Evolutionary conservation across 2,888 invertebrate genomes (phyloP), one percentile per base, ranked within the genome.

Genomic region (Polymixis lichenea): DNA sequence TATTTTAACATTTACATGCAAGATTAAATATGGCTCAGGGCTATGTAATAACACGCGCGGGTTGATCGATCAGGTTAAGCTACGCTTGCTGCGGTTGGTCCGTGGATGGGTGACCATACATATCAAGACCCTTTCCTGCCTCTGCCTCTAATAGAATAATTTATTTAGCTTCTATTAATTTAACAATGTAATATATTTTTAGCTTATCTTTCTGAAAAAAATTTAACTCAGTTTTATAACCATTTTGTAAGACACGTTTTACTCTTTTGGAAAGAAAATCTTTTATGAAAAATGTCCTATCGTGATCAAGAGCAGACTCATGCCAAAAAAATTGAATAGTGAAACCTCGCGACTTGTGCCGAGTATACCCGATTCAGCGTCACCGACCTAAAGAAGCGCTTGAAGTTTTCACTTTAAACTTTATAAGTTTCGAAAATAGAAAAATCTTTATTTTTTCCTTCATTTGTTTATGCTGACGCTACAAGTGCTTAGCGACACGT

Each of bases 401-500:
- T n/a, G n/a, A n/a, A n/a, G n/a, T n/a, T n/a, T n/a, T n/a, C n/a
- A n/a, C n/a, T n/a, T n/a, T n/a, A n/a, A n/a, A n/a, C n/a, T n/a
- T n/a, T n/a, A n/a, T n/a, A n/a, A n/a, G n/a, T n/a, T n/a, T n/a
- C n/a, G n/a, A n/a, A n/a, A n/a, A n/a, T n/a, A n/a, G n/a, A n/a
- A n/a, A n/a, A n/a, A n/a, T n/a, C n/a, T n/a, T n/a, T 17, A 4
- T 11, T 53, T 38, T n/a, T n/a, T 11, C 2, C 5, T 6, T 60
- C 1, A 2, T 19, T 19, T 68, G 13, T 43, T 60, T 69, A 64
- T 87, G 83, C 84, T 86, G 55, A 69, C 87, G 38, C 76, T 90
- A 81, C 87, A 65, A 68, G 72, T 75, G 81, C 86, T 84, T 85
- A 82, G 87, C 83, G 85, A 88, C 82, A 84, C 70, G 72, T 72